These are phyloP conservation scores for Callipepla squamata DNA, from an alignment of 2,113 vertebrate genomes.

Conservation along the genomic window DNA sequence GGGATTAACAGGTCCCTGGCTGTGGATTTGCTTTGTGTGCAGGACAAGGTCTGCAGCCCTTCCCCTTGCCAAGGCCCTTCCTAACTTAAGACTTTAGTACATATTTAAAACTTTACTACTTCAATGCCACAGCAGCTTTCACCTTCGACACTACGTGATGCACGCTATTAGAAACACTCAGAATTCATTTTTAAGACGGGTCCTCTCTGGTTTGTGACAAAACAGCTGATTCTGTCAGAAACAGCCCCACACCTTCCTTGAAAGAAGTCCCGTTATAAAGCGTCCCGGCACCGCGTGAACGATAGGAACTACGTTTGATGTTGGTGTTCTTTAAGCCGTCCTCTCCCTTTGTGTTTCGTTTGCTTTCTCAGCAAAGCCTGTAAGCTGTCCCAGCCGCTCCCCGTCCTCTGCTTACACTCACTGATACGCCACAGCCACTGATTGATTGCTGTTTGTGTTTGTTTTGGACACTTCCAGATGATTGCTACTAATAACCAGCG, in stretches of 20 bases:
- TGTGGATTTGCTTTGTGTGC: not conserved
- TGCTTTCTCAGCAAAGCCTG: not conserved
- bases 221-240: not conserved
- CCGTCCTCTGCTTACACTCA: not conserved
- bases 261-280: not conserved
- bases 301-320: not conserved
- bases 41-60: not conserved
- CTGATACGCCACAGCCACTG: constrained; percentile 10
- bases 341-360: not conserved
- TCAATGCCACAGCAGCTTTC: not conserved
- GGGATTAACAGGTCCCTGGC: not conserved
- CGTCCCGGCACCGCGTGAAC: not conserved
- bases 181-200: not conserved
- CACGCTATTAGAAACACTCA: not conserved
- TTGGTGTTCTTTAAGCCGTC: not conserved
- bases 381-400: not conserved
- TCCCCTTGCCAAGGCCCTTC: not conserved
- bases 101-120: not conserved
- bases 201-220: not conserved
- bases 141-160: not conserved
- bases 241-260: not conserved
- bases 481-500: constrained; percentile 61
- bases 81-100: not conserved
- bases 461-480: constrained; percentile 56
- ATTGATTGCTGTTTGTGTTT: constrained; percentile 62